Evolutionary conservation across 2,113 vertebrate species (phyloP), one percentile per base, ranked within the genome.

Genomic region (Ammospiza caudacuta): DNA sequence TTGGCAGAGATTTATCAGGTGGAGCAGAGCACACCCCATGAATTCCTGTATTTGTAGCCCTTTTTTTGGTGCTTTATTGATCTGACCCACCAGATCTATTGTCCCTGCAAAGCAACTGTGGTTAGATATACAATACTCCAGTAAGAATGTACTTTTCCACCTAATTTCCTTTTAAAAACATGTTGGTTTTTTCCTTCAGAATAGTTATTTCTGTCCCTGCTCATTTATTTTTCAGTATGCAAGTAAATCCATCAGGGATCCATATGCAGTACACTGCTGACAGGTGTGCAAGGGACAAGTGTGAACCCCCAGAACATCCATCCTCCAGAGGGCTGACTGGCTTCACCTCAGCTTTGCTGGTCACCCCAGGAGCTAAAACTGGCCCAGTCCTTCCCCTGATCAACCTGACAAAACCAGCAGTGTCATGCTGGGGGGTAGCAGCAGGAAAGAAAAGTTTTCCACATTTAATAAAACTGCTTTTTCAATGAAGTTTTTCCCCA

Each of bases 121-220:
- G 23, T 15, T 41, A 39, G 47, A 62, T 54, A 46, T 70, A 54
- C 28, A 78, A 14, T 22, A 6, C 23, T 58, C 16, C 62, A 12
- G 28, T 44, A 58, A 63, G 24, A 22, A 35, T 35, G 15, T 12
- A 14, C 4, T 28, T 43, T 57, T 62, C n/a, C 4, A 25, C 23
- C 29, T 27, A 12, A 21, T 46, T 76, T 80, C 33, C 13, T 33
- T 75, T 72, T 44, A 15, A 70, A 70, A 55, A 47, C 9, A 9
- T 0, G 0, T 25, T 8, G 2, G 2, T 1, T 39, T 46, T 33
- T 67, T 15, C 13, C 29, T 55, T 78, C 19, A 47, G 33, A 47
- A 25, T 6, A n/a, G 23, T 28, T 78, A 3, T 23, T 61, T 43
- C 4, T 20, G 9, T 24, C 11, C 22, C 62, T 25, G 31, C 20